phyloP scores from a whole-genome alignment of 2,113 vertebrate genomes.

The Micronisus gabar region DNA sequence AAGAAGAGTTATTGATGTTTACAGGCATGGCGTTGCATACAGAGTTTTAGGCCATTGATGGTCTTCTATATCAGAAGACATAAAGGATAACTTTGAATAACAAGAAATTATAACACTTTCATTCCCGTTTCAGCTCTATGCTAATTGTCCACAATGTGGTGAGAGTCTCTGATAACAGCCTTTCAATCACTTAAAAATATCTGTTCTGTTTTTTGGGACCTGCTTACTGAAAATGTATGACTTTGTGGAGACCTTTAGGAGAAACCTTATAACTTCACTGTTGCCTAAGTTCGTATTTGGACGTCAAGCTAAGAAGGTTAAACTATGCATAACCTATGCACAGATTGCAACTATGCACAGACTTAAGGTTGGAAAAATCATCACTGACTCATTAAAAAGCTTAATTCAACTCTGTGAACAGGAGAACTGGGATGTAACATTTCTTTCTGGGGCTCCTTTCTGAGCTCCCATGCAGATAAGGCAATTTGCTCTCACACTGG shows the following conservation, averaged over 20 bases:
- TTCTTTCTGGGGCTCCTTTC: not conserved
- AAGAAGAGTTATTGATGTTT: not conserved
- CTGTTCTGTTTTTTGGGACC: not conserved
- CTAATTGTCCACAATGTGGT: not conserved
- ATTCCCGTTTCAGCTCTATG: not conserved
- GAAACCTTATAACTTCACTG: not conserved
- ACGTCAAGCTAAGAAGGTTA: not conserved
- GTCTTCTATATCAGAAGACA: not conserved
- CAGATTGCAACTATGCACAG: not conserved
- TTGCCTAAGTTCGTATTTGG: not conserved
- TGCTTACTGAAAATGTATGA: not conserved
- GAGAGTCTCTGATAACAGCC: not conserved
- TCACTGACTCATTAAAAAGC: not conserved
- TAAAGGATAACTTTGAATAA: not conserved
- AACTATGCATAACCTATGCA: not conserved
- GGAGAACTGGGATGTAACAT: not conserved
- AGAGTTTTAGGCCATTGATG: not conserved
- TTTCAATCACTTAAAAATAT: not conserved
- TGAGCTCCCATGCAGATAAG: slow-evolving; percentile 28
- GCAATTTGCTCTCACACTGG: not conserved
- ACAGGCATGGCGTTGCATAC: not conserved
- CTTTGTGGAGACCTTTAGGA: not conserved
- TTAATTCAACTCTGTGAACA: not conserved
- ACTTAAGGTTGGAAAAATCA: not conserved
- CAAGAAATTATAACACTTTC: not conserved